phyloP scores from a whole-genome alignment of 2,888 invertebrate genomes.

The Euplagia quadripunctaria region DNA sequence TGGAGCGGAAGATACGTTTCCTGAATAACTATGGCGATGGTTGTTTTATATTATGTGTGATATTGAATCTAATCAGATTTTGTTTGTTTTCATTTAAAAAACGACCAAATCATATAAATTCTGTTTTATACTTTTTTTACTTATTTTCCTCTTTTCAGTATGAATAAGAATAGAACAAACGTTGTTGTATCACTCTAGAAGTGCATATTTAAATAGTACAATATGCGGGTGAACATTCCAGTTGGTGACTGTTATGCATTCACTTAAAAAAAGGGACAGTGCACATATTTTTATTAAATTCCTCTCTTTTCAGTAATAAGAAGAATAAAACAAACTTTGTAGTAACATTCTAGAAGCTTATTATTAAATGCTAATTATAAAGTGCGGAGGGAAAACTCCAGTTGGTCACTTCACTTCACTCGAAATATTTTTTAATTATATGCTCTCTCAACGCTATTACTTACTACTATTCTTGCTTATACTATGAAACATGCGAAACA shows the following conservation, averaged over 20 bases:
- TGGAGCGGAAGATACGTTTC: constrained; percentile 51
- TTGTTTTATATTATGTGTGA: constrained; percentile 43
- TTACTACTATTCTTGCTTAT: neutral
- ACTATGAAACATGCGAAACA: neutral
- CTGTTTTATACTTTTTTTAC: too few relatives aligned
- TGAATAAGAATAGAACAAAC: too few relatives aligned
- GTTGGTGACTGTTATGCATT: too few relatives aligned
- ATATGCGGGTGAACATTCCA: too few relatives aligned
- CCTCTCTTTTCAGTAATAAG: neutral
- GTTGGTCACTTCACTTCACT: neutral
- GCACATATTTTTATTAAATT: neutral
- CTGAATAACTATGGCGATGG: constrained; percentile 59
- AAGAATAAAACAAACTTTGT: neutral
- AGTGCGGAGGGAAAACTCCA: neutral
- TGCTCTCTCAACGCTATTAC: neutral
- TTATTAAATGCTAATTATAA: neutral
- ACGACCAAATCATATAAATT: too few relatives aligned
- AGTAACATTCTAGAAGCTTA: neutral
- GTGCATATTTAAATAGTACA: too few relatives aligned
- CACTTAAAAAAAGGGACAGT: too few relatives aligned
- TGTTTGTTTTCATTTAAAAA: neutral
- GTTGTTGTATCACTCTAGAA: too few relatives aligned
- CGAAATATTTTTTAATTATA: neutral
- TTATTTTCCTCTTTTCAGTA: too few relatives aligned
- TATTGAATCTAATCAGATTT: constrained; percentile 25